phyloP scores from a whole-genome alignment of 2,888 invertebrate species.

The Orthosia cruda region DNA sequence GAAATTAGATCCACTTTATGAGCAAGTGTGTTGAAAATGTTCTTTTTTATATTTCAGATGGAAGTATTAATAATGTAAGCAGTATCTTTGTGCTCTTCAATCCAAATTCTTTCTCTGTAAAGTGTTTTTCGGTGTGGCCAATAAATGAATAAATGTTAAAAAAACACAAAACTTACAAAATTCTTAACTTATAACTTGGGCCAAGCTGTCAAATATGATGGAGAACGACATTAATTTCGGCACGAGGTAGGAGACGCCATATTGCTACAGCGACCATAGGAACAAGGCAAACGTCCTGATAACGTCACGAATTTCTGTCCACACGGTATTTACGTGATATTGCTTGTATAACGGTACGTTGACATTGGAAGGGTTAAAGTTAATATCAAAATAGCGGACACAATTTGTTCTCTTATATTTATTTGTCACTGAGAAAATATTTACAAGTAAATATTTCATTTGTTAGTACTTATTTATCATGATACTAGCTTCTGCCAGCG shows the following conservation, averaged over 20 bases:
- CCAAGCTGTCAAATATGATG: constrained; percentile 62
- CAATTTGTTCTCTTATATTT: constrained; percentile 5
- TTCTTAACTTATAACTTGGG: constrained; percentile 22
- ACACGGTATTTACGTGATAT: constrained; percentile 18
- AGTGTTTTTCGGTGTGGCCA: too few relatives aligned
- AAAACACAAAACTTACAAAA: not conserved
- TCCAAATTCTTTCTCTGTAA: too few relatives aligned
- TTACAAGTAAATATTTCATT: not conserved
- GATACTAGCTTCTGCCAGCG: too few relatives aligned
- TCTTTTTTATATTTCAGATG: too few relatives aligned
- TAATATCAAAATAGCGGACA: constrained; percentile 11
- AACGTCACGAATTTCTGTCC: constrained; percentile 40
- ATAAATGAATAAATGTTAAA: too few relatives aligned
- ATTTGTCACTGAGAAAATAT: not conserved
- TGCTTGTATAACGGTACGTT: not conserved
- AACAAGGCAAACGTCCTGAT: constrained; percentile 38
- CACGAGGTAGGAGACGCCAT: constrained; percentile 46
- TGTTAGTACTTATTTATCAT: not conserved
- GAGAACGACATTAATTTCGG: constrained; percentile 67
- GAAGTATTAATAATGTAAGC: too few relatives aligned
- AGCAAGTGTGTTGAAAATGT: too few relatives aligned
- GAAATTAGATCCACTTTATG: too few relatives aligned
- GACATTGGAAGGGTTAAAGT: constrained; percentile 12
- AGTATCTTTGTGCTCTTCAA: too few relatives aligned
- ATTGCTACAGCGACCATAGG: constrained; percentile 38